Evolutionary conservation across 37 sponge, comb jelly and placozoan genomes (phyloP), one percentile per base, ranked within the genome.

Genomic region (Oopsacas minuta): DNA sequence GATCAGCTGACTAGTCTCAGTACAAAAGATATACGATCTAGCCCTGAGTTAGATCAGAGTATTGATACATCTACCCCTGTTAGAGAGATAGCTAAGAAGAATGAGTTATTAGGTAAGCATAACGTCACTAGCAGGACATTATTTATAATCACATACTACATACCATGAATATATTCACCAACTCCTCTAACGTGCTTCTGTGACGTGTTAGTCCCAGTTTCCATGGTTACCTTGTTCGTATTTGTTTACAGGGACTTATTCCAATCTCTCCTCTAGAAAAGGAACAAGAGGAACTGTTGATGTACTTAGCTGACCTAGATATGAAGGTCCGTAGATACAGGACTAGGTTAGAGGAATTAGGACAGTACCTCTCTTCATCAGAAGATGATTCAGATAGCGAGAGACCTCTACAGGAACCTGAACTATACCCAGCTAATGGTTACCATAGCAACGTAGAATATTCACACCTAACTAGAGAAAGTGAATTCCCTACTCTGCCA

Each of bases 221-320:
- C n/a, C n/a, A n/a, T n/a, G n/a, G n/a, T n/a, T n/a, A n/a, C n/a
- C n/a, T n/a, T n/a, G n/a, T n/a, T n/a, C n/a, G n/a, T n/a, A n/a
- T n/a, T n/a, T n/a, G n/a, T n/a, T n/a, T n/a, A n/a, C n/a, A n/a
- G n/a, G n/a, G n/a, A n/a, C n/a, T n/a, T n/a, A n/a, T n/a, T n/a
- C n/a, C 12, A 46, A 22, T 46, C 51, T 46, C 51, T 12, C 17
- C 17, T 46, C 1, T 61, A 61, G 75, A 61, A 34, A 61, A 61
- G 75, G 75, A 61, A n/a, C 75, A 61, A 34, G 75, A 61, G 30
- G 75, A 61, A 34, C 75, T 61, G 75, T 12, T 61, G 75, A 61
- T 61, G 75, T 61, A 61, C 75, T 34, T 61, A 34, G 75, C 75
- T 25, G 75, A 61, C 75, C 75, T 61, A 5, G 75, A 61, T 34